phyloP scores from a whole-genome alignment of 2,888 invertebrate species.

The Apocheima hispidaria region DNA sequence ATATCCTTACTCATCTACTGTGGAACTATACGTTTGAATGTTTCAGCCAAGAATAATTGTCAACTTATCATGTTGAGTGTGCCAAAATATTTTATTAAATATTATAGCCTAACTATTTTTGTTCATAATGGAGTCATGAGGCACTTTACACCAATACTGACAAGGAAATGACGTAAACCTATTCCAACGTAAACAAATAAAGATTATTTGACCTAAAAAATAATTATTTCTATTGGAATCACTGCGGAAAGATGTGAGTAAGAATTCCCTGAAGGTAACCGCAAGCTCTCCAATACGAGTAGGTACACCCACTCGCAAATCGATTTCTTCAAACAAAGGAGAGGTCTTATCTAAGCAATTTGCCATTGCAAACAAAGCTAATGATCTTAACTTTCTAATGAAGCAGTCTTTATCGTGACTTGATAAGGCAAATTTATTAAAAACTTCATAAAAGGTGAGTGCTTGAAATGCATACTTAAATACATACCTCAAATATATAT shows the following conservation, averaged over 20 bases:
- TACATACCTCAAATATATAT: no score
- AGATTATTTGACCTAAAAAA: constrained; percentile 18
- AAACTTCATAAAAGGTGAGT: no score
- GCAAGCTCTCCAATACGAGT: neutral
- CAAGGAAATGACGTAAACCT: neutral
- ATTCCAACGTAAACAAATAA: neutral
- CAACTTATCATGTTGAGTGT: no score
- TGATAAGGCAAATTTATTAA: neutral
- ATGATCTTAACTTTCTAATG: neutral
- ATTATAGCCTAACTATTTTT: no score
- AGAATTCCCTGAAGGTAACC: constrained; percentile 5
- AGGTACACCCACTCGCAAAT: neutral
- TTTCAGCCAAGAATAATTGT: no score
- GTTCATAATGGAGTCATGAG: no score
- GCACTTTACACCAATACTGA: no score
- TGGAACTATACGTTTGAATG: no score
- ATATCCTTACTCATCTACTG: no score
- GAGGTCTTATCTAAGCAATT: neutral
- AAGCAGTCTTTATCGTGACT: neutral
- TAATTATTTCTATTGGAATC: neutral
- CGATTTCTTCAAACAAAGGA: neutral
- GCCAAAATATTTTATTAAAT: no score
- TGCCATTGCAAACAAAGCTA: neutral
- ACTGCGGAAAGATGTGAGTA: constrained; percentile 4
- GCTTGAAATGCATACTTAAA: no score